Conservation (phyloP, 2,888 invertebrate species). For the Stenolophus ochropezus region DNA sequence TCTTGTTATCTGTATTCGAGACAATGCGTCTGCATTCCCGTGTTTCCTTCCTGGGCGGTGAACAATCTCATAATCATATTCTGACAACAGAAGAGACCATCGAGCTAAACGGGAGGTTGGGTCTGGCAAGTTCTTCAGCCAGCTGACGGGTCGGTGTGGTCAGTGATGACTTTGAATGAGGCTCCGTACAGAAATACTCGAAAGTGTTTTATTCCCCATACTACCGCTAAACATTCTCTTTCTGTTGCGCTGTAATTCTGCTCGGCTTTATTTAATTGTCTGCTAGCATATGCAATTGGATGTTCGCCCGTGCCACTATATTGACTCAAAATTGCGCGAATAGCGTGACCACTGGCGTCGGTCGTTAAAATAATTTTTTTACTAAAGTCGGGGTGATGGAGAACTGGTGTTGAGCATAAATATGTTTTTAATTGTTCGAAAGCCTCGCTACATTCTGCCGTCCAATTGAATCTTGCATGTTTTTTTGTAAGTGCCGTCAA, state of each 20-base stretch:
- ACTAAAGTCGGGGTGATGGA: slow-evolving; percentile 64
- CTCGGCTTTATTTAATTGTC: slow-evolving; percentile 59
- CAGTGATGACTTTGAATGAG: slow-evolving; percentile 56
- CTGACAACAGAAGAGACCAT: slow-evolving; percentile 60
- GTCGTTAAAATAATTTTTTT: slow-evolving; percentile 57
- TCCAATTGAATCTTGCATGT: too few relatives aligned
- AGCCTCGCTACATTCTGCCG: neutral
- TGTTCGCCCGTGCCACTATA: slow-evolving; percentile 58
- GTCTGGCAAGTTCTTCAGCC: slow-evolving; percentile 58
- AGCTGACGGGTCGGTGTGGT: too few relatives aligned
- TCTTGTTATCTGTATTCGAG: slow-evolving; percentile 43
- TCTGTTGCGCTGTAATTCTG: slow-evolving; percentile 61
- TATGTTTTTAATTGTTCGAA: neutral
- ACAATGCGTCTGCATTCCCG: slow-evolving; percentile 60
- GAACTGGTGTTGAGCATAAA: slow-evolving; percentile 47
- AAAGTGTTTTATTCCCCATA: too few relatives aligned
- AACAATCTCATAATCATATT: slow-evolving; percentile 60
- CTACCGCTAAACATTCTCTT: too few relatives aligned
- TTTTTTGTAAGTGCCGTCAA: too few relatives aligned
- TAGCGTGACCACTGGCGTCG: slow-evolving; percentile 61
- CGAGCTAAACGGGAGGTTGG: slow-evolving; percentile 58
- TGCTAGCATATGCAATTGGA: slow-evolving; percentile 60
- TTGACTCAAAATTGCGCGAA: slow-evolving; percentile 65
- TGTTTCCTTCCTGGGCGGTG: slow-evolving; percentile 61
- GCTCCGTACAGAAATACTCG: slow-evolving; percentile 57